These are phyloP conservation scores for Laterallus jamaicensis DNA, from an alignment of 2,113 vertebrate species.

Conservation along the genomic window DNA sequence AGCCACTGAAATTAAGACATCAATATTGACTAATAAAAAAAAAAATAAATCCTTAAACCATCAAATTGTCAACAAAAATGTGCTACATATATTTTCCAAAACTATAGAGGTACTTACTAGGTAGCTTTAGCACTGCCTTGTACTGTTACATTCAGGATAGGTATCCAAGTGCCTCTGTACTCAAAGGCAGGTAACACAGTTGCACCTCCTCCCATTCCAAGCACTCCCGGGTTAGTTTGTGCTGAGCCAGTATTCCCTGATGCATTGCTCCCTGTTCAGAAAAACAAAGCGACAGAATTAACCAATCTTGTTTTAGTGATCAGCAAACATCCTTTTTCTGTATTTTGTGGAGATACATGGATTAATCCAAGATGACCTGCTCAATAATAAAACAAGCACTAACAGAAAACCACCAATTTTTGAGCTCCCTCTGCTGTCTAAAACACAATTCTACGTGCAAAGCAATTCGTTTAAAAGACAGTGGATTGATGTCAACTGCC, in stretches of 20 bases:
- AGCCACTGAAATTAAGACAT: neutral
- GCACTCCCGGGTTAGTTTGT: slow-evolving; percentile 82
- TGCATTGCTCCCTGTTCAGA: slow-evolving; percentile 72
- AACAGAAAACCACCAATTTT: neutral
- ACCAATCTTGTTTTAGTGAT: neutral
- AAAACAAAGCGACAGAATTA: neutral
- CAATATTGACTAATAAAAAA: neutral
- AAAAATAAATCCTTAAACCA: neutral
- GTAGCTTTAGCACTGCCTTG: slow-evolving; percentile 98
- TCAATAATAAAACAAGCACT: neutral
- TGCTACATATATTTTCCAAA: neutral
- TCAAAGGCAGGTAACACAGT: slow-evolving; percentile 95
- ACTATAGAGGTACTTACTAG: slow-evolving; percentile 85
- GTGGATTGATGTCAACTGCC: neutral
- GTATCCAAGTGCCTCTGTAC: slow-evolving; percentile 98
- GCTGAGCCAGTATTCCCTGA: slow-evolving; percentile 76
- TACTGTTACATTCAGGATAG: slow-evolving; percentile 90
- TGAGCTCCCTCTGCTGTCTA: slow-evolving; percentile 44
- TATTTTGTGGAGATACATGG: neutral
- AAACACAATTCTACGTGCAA: neutral
- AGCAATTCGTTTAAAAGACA: neutral
- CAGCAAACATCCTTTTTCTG: neutral
- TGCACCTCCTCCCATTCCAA: slow-evolving; percentile 81
- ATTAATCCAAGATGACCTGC: neutral
- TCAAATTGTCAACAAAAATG: neutral